A percentile compares a stretch with the other conserved stretches of the same genome.
Conservation (phyloP, 2,888 invertebrate genomes). For the Zelleria hepariella region DNA sequence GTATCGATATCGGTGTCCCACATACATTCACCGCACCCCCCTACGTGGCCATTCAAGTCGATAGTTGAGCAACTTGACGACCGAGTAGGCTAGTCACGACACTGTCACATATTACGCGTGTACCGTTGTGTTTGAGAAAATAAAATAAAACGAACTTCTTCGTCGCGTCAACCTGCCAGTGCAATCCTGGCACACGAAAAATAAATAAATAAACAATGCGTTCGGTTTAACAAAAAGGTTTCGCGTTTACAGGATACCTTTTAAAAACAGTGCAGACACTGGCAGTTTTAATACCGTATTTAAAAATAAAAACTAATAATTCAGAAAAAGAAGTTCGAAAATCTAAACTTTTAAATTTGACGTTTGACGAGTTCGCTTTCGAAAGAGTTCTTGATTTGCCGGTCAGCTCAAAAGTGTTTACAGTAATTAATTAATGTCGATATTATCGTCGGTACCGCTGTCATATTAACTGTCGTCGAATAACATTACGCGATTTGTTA, state of each 20-base stretch:
- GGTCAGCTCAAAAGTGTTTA: not conserved
- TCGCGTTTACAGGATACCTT: not conserved
- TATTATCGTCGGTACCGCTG: not conserved
- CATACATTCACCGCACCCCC: not conserved
- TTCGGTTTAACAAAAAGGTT: not conserved
- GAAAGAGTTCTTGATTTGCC: not conserved
- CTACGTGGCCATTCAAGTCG: not conserved
- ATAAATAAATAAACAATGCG: too few relatives aligned
- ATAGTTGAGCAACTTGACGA: not conserved
- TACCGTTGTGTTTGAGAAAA: not conserved
- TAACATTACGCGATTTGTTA: not conserved
- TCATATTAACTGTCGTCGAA: not conserved
- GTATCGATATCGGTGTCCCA: not conserved
- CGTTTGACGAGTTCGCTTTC: not conserved
- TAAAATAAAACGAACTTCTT: not conserved
- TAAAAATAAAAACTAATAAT: not conserved
- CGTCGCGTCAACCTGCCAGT: not conserved
- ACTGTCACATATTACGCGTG: not conserved
- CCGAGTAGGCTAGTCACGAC: not conserved
- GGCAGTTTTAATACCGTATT: not conserved
- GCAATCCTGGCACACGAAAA: too few relatives aligned
- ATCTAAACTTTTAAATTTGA: not conserved
- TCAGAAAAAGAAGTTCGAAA: not conserved
- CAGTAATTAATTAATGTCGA: not conserved
- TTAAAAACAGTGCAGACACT: not conserved